phyloP scores from a whole-genome alignment of 1,140 invertebrate species.

The Brachionus asplanchnoidis region DNA sequence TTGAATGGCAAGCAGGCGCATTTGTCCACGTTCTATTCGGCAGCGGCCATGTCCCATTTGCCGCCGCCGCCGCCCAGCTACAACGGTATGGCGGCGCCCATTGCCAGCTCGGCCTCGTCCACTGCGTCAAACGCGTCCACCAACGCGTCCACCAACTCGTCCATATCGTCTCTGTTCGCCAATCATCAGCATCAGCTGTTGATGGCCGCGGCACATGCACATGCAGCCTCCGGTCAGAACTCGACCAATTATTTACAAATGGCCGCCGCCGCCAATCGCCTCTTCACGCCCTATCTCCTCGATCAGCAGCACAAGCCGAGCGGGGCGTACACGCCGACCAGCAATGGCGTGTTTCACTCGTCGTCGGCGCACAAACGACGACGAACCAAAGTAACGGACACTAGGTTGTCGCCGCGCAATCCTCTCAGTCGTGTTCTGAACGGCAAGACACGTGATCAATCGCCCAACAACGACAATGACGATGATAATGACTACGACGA shows the following conservation, averaged over 20 bases:
- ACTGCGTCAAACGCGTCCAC: not conserved
- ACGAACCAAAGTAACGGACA: constrained; percentile 35
- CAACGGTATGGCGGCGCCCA: not conserved
- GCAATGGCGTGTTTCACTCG: not conserved
- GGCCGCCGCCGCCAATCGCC: constrained; percentile 11
- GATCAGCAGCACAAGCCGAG: not conserved
- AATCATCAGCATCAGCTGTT: constrained; percentile 26
- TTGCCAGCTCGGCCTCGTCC: not conserved
- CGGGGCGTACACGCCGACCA: not conserved
- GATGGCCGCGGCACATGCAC: constrained; percentile 16
- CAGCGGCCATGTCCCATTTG: not conserved
- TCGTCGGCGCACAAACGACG: constrained; percentile 26
- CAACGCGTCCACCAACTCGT: not conserved
- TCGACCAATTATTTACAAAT: constrained; percentile 2
- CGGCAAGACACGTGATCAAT: not conserved
- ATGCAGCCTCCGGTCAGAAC: not conserved
- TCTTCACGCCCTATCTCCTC: constrained; percentile 36
- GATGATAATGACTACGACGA: not conserved
- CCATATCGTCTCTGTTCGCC: not conserved
- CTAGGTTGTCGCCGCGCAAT: constrained; percentile 18
- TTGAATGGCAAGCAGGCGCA: not conserved
- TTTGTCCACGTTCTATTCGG: not conserved
- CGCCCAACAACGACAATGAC: not conserved
- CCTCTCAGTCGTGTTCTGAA: not conserved
- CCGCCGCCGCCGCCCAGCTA: not conserved